Evolutionary conservation across 1,140 invertebrate genomes (phyloP).

Genomic region (Drosophila subpulchrella): DNA sequence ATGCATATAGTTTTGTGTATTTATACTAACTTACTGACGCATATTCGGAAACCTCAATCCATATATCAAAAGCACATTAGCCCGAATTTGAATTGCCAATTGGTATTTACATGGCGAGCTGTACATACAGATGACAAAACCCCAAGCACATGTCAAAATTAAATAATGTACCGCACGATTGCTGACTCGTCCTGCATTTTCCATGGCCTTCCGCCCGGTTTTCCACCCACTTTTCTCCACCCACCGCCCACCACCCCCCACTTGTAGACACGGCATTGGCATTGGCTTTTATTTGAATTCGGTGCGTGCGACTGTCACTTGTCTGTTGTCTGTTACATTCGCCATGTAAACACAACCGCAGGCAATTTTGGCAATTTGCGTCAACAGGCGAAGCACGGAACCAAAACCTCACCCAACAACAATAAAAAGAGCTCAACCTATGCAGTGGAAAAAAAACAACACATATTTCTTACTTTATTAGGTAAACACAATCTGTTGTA

Average conservation of each 20-base stretch:
- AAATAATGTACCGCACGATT: constrained; percentile 81
- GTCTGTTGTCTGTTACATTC: constrained; percentile 82
- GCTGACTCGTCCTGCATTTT: constrained; percentile 51
- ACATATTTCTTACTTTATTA: neutral
- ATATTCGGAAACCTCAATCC: constrained; percentile 45
- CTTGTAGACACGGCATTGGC: constrained; percentile 63
- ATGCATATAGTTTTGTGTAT: constrained; percentile 2
- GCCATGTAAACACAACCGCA: constrained; percentile 82
- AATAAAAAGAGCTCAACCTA: constrained; percentile 34
- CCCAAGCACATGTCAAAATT: constrained; percentile 82
- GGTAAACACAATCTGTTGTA: neutral
- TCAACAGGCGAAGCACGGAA: constrained; percentile 76
- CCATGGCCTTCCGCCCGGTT: neutral
- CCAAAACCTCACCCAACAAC: constrained; percentile 38
- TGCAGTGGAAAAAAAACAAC: constrained; percentile 15
- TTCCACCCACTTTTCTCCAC: neutral
- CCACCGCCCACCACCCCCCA: neutral
- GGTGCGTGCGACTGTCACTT: constrained; percentile 80
- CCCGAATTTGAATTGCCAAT: constrained; percentile 79
- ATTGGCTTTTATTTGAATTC: constrained; percentile 82
- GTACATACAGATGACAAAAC: constrained; percentile 58
- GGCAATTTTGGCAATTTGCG: constrained; percentile 82
- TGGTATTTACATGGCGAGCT: constrained; percentile 35
- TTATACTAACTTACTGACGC: constrained; percentile 1
- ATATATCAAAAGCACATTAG: constrained; percentile 76